phyloP scores from a whole-genome alignment of 1,140 invertebrate genomes.

The Frieseomelitta varia region DNA sequence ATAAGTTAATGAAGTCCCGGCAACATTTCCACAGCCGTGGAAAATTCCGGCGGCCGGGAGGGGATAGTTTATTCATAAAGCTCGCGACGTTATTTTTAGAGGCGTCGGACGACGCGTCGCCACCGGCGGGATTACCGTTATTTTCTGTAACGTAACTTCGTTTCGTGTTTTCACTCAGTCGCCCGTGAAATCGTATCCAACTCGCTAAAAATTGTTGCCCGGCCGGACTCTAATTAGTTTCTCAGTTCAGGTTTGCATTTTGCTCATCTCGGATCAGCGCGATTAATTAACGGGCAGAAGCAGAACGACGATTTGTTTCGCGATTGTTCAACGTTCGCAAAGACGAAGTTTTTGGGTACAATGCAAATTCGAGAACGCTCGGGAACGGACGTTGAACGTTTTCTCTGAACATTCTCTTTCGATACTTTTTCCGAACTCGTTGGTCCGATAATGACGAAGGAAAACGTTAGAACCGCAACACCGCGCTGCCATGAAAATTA shows the following conservation, averaged over 20 bases:
- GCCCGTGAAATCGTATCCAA: neutral
- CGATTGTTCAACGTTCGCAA: neutral
- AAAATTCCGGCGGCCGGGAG: neutral
- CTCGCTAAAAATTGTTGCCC: neutral
- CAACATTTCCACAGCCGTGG: neutral
- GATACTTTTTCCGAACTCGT: too few relatives aligned
- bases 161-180: constrained; percentile 2
- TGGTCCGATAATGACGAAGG: too few relatives aligned
- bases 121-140: neutral
- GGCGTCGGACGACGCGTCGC: too few relatives aligned
- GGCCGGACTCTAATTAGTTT: neutral
- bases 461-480: neutral
- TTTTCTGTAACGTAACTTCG: neutral
- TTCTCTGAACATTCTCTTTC: too few relatives aligned
- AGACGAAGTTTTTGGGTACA: too few relatives aligned
- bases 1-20: constrained; percentile 1
- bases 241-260: neutral
- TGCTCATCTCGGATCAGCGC: neutral
- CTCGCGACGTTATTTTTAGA: neutral
- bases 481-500: neutral
- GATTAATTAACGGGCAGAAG: neutral
- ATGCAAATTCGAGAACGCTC: too few relatives aligned
- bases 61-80: constrained; percentile 18
- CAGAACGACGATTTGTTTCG: neutral
- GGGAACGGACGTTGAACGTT: too few relatives aligned